Evolutionary conservation across 1,140 invertebrate genomes (phyloP).

Genomic region (Sesamia nonagrioides): DNA sequence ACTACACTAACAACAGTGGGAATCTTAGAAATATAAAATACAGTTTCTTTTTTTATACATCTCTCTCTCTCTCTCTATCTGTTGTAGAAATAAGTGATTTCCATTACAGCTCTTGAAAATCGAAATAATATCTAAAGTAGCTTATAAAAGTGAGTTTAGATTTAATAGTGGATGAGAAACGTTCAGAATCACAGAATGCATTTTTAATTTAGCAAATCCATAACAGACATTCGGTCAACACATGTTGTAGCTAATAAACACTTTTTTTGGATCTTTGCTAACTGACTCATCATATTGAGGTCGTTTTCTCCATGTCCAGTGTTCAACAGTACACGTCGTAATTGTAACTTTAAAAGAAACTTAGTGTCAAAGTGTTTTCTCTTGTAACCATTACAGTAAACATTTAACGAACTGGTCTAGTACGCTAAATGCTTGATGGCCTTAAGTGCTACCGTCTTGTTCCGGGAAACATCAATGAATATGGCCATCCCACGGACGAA

Average conservation of each 20-base stretch:
- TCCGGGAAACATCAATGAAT: constrained; percentile 41
- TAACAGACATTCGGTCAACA: constrained; percentile 18
- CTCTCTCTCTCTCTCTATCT: too few species aligned
- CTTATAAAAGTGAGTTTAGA: neutral
- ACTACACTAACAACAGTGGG: too few species aligned
- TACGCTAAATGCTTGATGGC: constrained; percentile 42
- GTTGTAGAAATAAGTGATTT: too few species aligned
- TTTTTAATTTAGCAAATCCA: constrained; percentile 1
- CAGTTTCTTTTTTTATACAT: too few species aligned
- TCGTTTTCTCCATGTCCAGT: constrained; percentile 37
- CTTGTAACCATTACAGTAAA: constrained; percentile 54
- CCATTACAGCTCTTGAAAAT: too few species aligned
- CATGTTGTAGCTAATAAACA: neutral
- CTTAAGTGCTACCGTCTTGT: constrained; percentile 44
- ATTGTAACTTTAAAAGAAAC: constrained; percentile 32
- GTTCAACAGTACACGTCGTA: constrained; percentile 39
- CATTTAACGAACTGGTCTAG: constrained; percentile 51
- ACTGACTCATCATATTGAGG: constrained; percentile 37
- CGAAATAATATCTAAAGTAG: too few species aligned
- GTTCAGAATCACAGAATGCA: neutral
- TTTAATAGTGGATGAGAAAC: neutral
- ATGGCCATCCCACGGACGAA: neutral
- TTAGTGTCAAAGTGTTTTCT: constrained; percentile 61
- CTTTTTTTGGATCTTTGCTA: constrained; percentile 13
- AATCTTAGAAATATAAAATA: too few species aligned